A percentile compares a stretch with the other conserved stretches of the same genome.
phyloP scores from a whole-genome alignment of 1,140 invertebrate species.

The Oncopeltus fasciatus region DNA sequence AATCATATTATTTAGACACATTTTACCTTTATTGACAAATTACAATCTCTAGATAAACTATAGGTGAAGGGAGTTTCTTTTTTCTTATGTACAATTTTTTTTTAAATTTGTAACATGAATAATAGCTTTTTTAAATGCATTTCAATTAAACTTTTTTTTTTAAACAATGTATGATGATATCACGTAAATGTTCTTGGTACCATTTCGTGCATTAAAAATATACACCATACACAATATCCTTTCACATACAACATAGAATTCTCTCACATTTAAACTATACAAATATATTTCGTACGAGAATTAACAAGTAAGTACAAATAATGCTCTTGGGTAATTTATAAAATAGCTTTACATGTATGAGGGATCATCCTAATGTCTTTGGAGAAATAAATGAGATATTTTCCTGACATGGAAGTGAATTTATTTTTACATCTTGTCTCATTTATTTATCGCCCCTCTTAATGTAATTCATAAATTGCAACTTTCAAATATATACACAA shows the following conservation, averaged over 20 bases:
- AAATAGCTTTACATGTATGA: background rate
- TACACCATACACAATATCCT: background rate
- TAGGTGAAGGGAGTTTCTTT: background rate
- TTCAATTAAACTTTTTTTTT: background rate
- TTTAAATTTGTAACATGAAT: background rate
- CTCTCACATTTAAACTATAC: background rate
- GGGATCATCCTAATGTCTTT: background rate
- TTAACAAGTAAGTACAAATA: background rate
- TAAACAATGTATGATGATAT: background rate
- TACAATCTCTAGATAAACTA: background rate
- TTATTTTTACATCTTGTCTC: background rate
- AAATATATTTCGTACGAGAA: background rate
- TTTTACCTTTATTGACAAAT: conserved; percentile 3
- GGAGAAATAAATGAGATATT: background rate
- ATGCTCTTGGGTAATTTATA: background rate
- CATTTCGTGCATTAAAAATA: background rate
- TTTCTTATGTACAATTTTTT: background rate
- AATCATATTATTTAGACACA: too few species aligned
- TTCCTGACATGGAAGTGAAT: background rate
- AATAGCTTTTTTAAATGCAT: background rate
- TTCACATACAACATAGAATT: background rate
- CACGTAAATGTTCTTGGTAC: background rate
- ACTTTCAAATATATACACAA: background rate
- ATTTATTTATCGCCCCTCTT: background rate
- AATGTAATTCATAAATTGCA: background rate